Percentiles rank a stretch among this genome's conserved stretches.
Conservation (phyloP, 2,888 invertebrate genomes). For the Urechis unicinctus region DNA sequence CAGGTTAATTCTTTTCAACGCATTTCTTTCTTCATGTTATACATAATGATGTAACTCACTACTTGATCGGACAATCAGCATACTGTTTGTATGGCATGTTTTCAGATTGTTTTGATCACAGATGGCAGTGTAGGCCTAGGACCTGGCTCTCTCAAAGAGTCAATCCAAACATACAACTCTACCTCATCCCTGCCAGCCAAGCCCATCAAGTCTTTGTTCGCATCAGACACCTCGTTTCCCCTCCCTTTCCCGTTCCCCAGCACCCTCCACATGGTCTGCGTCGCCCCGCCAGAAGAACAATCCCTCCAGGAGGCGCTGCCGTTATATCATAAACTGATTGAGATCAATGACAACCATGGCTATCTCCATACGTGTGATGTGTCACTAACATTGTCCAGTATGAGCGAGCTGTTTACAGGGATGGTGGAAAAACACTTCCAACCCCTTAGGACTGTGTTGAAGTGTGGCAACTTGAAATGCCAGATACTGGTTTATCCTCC, state of each 20-base stretch:
- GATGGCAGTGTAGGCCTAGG: slow-evolving; percentile 70
- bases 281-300: slow-evolving; percentile 47
- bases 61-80: too few relatives aligned
- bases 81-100: too few relatives aligned
- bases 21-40: too few relatives aligned
- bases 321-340: slow-evolving; percentile 73
- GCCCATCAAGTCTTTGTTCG: too few relatives aligned
- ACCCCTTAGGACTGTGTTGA: slow-evolving; percentile 66
- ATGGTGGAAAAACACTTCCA: slow-evolving; percentile 68
- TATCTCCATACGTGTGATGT: slow-evolving; percentile 45
- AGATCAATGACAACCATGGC: slow-evolving; percentile 60
- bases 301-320: slow-evolving; percentile 58
- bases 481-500: slow-evolving; percentile 69
- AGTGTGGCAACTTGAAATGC: slow-evolving; percentile 70
- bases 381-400: slow-evolving; percentile 37
- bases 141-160: slow-evolving; percentile 60
- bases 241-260: slow-evolving; percentile 75
- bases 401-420: slow-evolving; percentile 60
- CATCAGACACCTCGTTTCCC: too few relatives aligned
- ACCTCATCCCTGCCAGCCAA: slow-evolving; percentile 21
- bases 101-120: slow-evolving; percentile 65
- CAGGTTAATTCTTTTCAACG: slow-evolving; percentile 60
- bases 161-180: slow-evolving; percentile 42
- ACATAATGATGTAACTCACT: too few relatives aligned
- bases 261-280: slow-evolving; percentile 61